Evolutionary conservation across 2,113 vertebrate genomes (phyloP), one percentile per base, ranked within the genome.

Genomic region (Cyanistes caeruleus): DNA sequence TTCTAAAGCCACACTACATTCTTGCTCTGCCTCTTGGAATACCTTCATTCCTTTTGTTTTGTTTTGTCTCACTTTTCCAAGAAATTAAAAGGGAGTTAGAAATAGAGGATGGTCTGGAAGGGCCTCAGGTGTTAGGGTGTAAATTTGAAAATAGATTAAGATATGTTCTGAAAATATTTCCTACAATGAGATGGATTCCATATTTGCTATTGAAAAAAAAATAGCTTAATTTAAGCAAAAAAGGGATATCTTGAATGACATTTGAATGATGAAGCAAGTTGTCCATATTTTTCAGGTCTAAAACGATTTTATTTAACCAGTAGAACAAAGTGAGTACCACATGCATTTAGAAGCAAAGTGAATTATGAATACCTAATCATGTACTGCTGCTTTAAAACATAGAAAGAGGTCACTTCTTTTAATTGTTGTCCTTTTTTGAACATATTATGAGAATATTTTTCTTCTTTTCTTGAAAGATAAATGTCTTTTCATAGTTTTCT

Each of bases 51-150:
- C 3, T 31, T 65, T 44, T n/a, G 12, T 35, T 22, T 67, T 73
- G 3, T 16, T 63, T 73, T 72, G 21, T 11, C 24, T 59, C 76
- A 13, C 3, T 70, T 65, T 84, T 65, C 28, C 30, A 70, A 59
- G 4, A 56, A 72, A 62, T 37, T 39, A 41, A 23, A 39, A 84
- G 18, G 4, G 5, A 60, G 21, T 41, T 41, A 48, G 12, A 62
- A 25, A 39, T 16, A 5, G 8, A 70, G 8, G 5, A 46, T n/a
- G 15, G 7, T 33, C 41, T 79, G 41, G 30, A 76, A 84, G 15
- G 13, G 5, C 28, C 8, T 70, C 9, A 17, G 18, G 8, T 7
- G 0, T 51, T 31, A n/a, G 1, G 15, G 39, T 48, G 15, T 28
- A 80, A 35, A n/a, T 37, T 79, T 51, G 17, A 30, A 41, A 74